Conservation (phyloP, 2,797 vertebrate species). For the Calcarius lapponicus region DNA sequence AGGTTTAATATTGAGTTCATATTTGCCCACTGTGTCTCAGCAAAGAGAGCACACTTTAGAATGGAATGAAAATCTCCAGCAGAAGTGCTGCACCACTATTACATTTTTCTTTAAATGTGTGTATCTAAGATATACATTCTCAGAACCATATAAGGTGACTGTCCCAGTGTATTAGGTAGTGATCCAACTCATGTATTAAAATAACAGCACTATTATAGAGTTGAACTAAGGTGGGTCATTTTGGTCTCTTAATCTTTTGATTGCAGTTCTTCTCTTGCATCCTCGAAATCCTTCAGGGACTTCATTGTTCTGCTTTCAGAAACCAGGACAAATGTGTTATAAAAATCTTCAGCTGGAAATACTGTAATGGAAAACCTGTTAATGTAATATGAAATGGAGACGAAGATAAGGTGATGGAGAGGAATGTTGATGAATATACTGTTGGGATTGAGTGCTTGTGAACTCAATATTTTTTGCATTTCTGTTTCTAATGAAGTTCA, state of each 20-base stretch:
- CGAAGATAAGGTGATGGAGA: background rate
- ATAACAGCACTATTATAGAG: background rate
- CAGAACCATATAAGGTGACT: background rate
- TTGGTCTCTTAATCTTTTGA: background rate
- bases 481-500: background rate
- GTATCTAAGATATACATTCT: background rate
- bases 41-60: background rate
- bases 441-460: background rate
- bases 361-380: background rate
- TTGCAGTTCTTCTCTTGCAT: background rate
- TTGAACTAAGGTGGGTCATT: background rate
- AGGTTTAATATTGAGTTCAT: background rate
- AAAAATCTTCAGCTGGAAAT: background rate
- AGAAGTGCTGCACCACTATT: background rate
- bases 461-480: background rate
- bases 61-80: background rate
- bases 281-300: background rate
- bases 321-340: background rate
- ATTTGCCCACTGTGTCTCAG: background rate
- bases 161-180: background rate
- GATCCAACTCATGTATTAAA: background rate
- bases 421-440: background rate
- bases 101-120: background rate
- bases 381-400: background rate
- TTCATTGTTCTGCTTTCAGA: background rate